Conservation (phyloP, 2,797 vertebrate species). For the Telmatherina bonti region DNA sequence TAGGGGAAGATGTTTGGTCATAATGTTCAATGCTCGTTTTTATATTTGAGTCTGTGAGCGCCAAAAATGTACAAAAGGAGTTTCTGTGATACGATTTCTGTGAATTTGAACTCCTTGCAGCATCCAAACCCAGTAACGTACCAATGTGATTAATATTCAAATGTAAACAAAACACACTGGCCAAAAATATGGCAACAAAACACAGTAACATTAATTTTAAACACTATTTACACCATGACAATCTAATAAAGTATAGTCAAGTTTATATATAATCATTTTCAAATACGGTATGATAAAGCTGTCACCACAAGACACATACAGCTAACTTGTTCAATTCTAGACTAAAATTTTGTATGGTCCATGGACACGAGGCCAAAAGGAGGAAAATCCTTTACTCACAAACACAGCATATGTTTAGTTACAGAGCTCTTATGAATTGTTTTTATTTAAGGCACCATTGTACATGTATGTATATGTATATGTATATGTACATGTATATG, state of each 20-base stretch:
- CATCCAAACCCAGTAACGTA: conserved; percentile 18
- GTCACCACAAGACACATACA: neutral
- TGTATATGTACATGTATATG: too few species aligned
- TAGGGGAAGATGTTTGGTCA: neutral
- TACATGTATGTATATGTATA: neutral
- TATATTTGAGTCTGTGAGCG: neutral
- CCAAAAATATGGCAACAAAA: neutral
- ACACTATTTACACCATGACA: neutral
- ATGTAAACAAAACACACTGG: conserved; percentile 6
- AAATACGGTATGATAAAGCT: neutral
- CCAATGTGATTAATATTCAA: conserved; percentile 38
- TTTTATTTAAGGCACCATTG: neutral
- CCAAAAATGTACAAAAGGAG: neutral
- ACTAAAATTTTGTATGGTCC: conserved; percentile 32
- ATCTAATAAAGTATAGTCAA: neutral
- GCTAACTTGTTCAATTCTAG: conserved; percentile 34
- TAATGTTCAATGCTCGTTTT: neutral
- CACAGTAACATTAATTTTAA: neutral
- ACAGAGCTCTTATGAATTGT: conserved; percentile 1
- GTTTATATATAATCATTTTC: neutral
- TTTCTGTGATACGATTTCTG: neutral
- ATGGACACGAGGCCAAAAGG: conserved; percentile 44
- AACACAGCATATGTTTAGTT: conserved; percentile 31
- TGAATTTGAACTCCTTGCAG: conserved; percentile 1
- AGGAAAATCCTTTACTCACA: conserved; percentile 34